phyloP scores from a whole-genome alignment of 2,113 vertebrate genomes.

The Ginglymostoma cirratum region DNA sequence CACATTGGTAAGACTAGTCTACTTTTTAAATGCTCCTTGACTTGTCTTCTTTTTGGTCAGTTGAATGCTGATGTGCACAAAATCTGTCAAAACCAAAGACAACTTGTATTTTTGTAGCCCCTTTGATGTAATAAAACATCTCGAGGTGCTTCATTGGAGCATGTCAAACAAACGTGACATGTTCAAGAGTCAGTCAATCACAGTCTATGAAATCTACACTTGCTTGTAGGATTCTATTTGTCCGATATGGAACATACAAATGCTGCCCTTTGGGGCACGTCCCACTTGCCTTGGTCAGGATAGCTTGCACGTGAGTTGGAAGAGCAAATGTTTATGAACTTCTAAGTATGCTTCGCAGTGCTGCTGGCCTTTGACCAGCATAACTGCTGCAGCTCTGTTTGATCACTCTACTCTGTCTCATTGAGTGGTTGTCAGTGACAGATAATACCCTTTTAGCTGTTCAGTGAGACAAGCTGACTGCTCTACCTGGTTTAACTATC shows the following conservation, averaged over 20 bases:
- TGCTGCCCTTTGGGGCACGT: background rate
- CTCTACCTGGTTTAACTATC: background rate
- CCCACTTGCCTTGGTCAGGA: background rate
- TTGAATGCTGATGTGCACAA: background rate
- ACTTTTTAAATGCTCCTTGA: background rate
- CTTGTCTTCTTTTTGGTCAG: background rate
- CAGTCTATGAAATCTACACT: background rate
- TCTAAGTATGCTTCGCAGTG: background rate
- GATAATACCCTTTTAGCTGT: too few relatives aligned
- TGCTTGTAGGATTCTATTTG: background rate
- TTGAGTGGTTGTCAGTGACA: background rate
- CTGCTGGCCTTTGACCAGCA: background rate
- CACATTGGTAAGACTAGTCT: background rate
- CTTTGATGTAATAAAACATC: background rate
- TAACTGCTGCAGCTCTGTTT: background rate
- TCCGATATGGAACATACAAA: background rate
- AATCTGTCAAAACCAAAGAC: background rate
- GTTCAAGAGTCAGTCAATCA: background rate
- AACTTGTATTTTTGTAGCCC: background rate
- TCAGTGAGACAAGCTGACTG: background rate
- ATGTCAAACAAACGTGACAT: background rate
- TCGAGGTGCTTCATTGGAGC: background rate
- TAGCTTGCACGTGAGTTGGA: background rate
- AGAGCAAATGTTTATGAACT: background rate
- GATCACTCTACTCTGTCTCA: background rate